Evolutionary conservation across 2,888 invertebrate genomes (phyloP), one percentile per base, ranked within the genome.

Genomic region (Pyrocoelia pectoralis): DNA sequence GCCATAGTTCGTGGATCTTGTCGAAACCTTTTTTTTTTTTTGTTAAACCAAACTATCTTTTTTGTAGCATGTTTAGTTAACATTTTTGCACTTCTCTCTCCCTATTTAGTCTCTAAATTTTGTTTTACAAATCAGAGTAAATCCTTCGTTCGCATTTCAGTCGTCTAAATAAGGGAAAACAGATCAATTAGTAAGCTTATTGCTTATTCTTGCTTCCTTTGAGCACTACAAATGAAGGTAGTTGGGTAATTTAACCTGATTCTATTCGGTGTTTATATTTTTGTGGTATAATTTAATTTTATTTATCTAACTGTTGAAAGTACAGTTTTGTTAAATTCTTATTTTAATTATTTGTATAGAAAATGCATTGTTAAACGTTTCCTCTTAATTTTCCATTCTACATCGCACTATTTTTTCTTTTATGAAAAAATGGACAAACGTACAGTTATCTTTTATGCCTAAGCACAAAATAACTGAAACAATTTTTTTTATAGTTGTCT

Each of bases 401-500:
- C 14, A 18, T 46, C 17, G 10, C 18, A 10, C 15, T 17, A 17
- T 10, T 15, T 46, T 46, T 46, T 18, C 15, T 15, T 46, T 46
- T 46, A 15, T 46, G 17, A 9, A 46, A 46, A 46, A 18, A 17
- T 17, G 17, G 5, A 15, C 17, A 46, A 46, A 46, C 46, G 46
- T 46, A 46, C 46, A 46, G 46, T 46, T 46, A 46, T 46, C 17
- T 17, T 46, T 46, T 46, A 46, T 18, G 18, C 19, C 14, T 49
- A 49, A 54, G 54, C 60, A 60, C 60, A 60, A 49, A 46, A 15
- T 17, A 38, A 40, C 28, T 50, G 49, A 43, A 46, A 24, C 18
- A 51, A 17, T 28, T 54, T 61, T 65, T 66, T 68, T 71, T 71
- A 69, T 71, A 71, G 69, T 69, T 71, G 69, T 71, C 69, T 46